Conservation (phyloP, 2,797 vertebrate genomes). For the Peromyscus melanophrys region DNA sequence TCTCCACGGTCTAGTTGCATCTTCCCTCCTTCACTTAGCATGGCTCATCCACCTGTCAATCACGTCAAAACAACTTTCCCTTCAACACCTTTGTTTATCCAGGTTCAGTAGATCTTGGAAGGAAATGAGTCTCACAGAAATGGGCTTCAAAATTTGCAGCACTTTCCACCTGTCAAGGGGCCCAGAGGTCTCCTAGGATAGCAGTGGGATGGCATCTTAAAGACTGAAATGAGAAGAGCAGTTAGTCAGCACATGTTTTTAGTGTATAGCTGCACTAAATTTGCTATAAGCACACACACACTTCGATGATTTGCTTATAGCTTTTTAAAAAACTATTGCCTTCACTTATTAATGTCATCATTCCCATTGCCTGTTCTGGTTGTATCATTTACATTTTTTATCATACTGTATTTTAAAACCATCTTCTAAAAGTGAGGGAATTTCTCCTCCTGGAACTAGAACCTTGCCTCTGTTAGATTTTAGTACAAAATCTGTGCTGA, state of each 20-base stretch:
- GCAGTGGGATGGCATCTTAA: neutral
- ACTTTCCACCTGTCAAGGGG: neutral
- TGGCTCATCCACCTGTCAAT: neutral
- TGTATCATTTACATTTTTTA: neutral
- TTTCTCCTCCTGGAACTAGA: slow-evolving; percentile 11
- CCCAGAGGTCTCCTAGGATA: neutral
- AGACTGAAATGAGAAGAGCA: neutral
- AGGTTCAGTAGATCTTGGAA: neutral
- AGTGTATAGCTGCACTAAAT: neutral
- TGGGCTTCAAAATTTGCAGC: neutral
- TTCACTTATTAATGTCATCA: neutral
- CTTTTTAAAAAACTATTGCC: neutral
- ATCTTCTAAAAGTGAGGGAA: neutral
- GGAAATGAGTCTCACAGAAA: neutral
- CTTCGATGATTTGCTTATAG: neutral
- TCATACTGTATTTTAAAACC: neutral
- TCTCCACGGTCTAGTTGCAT: accelerated
- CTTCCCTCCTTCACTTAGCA: neutral
- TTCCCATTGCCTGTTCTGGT: neutral
- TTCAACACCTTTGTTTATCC: neutral
- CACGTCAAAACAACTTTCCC: neutral
- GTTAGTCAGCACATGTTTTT: neutral
- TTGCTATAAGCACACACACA: neutral
- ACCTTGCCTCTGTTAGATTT: neutral
- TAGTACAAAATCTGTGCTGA: neutral